phyloP scores from a whole-genome alignment of 2,888 invertebrate genomes.

The Gonocerus acuteangulatus region DNA sequence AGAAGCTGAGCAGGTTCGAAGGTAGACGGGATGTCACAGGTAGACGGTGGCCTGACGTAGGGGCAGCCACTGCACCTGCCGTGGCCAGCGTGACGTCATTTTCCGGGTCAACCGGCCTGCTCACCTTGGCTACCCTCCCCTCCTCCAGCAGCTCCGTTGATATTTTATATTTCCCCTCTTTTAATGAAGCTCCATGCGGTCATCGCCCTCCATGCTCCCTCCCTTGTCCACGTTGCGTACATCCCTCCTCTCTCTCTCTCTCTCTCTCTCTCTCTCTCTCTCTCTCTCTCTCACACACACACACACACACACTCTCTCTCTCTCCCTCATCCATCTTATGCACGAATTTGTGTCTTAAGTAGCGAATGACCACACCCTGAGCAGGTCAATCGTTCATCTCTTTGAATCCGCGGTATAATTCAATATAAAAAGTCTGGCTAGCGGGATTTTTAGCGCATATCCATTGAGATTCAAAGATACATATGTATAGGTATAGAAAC shows the following conservation, averaged over 20 bases:
- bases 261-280: not conserved
- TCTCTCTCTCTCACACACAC: not conserved
- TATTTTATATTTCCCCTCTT: constrained; percentile 23
- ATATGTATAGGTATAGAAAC: too few species aligned
- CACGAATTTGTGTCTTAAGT: too few species aligned
- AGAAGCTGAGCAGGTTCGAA: too few species aligned
- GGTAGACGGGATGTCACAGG: too few species aligned
- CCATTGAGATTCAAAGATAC: too few species aligned
- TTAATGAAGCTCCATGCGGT: constrained; percentile 11
- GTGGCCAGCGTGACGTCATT: constrained; percentile 3
- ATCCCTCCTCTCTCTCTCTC: not conserved
- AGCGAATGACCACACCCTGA: too few species aligned
- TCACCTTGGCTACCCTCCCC: constrained; percentile 10
- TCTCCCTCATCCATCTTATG: too few species aligned
- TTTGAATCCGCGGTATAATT: too few species aligned
- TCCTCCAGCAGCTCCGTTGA: not conserved
- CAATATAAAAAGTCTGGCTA: too few species aligned
- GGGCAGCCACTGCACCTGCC: constrained; percentile 8
- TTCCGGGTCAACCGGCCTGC: constrained; percentile 9
- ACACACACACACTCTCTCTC: not conserved
- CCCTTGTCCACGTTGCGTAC: not conserved
- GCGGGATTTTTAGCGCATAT: too few species aligned
- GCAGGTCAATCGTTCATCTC: too few species aligned
- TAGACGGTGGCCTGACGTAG: too few species aligned
- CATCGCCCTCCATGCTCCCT: not conserved